Conservation (phyloP, 2,113 vertebrate species). For the Diadophis punctatus region DNA sequence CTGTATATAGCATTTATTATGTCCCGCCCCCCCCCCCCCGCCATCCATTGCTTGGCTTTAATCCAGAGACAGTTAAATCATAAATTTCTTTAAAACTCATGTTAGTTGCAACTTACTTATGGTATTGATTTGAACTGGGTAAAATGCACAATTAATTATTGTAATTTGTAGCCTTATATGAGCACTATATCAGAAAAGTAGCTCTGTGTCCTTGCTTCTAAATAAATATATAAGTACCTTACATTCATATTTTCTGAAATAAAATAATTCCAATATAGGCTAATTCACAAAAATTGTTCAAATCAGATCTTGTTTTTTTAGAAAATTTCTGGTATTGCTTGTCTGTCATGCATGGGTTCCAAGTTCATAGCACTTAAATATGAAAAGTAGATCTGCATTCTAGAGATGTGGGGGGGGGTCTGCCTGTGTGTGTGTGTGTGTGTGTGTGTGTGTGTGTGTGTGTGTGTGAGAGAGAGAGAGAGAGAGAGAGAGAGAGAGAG, state of each 20-base stretch:
- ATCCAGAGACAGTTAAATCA: neutral
- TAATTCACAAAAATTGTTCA: conserved; percentile 48
- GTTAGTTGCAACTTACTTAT: neutral
- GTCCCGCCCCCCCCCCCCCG: no score
- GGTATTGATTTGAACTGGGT: neutral
- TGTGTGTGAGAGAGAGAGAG: no score
- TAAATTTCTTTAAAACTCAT: neutral
- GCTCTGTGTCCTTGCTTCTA: neutral
- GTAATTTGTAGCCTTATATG: neutral
- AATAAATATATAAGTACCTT: conserved; percentile 14
- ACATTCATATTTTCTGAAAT: conserved; percentile 21
- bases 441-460: no score
- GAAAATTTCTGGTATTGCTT: neutral
- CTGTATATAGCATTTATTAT: conserved; percentile 50
- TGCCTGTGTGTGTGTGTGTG: no score
- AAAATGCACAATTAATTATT: neutral
- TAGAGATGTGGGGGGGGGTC: neutral
- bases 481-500: no score
- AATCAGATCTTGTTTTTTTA: neutral
- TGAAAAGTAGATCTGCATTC: conserved; percentile 63
- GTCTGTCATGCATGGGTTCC: conserved; percentile 49
- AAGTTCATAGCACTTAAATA: conserved; percentile 53
- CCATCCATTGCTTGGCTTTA: conserved; percentile 13
- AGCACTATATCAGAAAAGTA: neutral
- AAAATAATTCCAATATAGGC: conserved; percentile 28